Conservation (phyloP, 2,113 vertebrate species). For the Pteropus alecto region DNA sequence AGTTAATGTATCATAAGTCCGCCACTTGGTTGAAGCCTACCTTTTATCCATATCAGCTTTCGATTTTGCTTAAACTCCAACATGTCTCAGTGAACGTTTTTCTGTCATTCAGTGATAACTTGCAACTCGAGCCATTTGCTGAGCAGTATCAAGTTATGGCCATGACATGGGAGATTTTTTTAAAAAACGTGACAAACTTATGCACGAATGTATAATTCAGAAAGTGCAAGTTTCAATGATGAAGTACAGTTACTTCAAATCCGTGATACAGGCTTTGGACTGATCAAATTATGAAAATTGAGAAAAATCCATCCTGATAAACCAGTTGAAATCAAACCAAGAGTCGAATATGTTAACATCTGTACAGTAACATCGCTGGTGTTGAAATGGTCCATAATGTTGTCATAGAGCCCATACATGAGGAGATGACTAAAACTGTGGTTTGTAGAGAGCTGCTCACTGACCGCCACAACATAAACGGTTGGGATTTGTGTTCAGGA, state of each 20-base stretch:
- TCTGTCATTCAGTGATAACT: slow-evolving; percentile 78
- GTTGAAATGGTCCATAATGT: slow-evolving; percentile 82
- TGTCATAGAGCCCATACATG: slow-evolving; percentile 87
- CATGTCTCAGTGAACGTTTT: slow-evolving; percentile 67
- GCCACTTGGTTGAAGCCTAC: slow-evolving; percentile 61
- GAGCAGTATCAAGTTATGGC: slow-evolving; percentile 85
- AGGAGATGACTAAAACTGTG: slow-evolving; percentile 68
- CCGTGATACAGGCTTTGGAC: slow-evolving; percentile 70
- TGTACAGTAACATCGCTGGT: slow-evolving; percentile 70
- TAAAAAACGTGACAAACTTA: slow-evolving; percentile 61
- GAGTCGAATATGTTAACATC: slow-evolving; percentile 73
- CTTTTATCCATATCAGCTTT: slow-evolving; percentile 60
- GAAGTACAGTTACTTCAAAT: slow-evolving; percentile 62
- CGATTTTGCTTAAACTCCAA: slow-evolving; percentile 74
- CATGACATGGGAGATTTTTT: slow-evolving; percentile 69
- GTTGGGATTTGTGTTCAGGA: slow-evolving; percentile 89
- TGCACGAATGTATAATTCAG: slow-evolving; percentile 72
- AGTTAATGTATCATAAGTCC: slow-evolving; percentile 61
- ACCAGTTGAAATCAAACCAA: slow-evolving; percentile 54
- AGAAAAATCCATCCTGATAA: slow-evolving; percentile 75
- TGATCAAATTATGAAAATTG: slow-evolving; percentile 74
- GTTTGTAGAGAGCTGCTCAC: slow-evolving; percentile 59
- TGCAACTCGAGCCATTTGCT: slow-evolving; percentile 78
- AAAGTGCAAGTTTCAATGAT: slow-evolving; percentile 76
- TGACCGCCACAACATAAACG: slow-evolving; percentile 76